Percentiles rank a stretch among this genome's conserved stretches.
These are phyloP conservation scores for Alethe castanea DNA, from an alignment of 2,113 vertebrate species.

Conservation along the genomic window DNA sequence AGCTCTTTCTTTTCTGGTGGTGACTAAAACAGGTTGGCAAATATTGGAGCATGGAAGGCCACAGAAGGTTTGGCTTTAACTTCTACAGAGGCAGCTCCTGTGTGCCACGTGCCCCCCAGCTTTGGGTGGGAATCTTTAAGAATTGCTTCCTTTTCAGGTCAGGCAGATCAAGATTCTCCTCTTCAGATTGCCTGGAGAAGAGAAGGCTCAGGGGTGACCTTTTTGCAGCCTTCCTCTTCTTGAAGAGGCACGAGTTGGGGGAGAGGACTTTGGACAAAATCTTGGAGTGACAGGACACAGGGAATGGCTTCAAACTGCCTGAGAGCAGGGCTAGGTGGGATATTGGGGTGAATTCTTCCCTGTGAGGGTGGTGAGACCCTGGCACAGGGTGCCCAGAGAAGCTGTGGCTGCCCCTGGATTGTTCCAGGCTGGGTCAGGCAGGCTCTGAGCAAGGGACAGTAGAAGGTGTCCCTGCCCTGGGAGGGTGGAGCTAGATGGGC, in stretches of 20 bases:
- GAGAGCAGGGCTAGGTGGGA: too few relatives aligned
- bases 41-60: neutral
- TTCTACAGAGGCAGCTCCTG: neutral
- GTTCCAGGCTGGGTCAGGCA: accelerated
- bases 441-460: neutral
- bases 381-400: neutral
- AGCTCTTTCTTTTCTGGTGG: neutral
- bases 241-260: too few relatives aligned
- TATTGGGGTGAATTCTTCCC: neutral
- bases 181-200: neutral
- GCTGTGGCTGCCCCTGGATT: neutral
- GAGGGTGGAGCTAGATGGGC: neutral
- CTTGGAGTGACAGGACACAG: neutral
- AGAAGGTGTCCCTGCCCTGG: neutral
- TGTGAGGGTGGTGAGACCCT: neutral
- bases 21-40: neutral
- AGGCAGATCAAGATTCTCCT: neutral
- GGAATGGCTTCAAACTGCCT: neutral
- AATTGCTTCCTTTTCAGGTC: neutral
- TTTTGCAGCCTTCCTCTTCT: too few relatives aligned
- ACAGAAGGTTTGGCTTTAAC: neutral
- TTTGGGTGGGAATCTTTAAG: neutral
- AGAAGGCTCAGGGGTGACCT: neutral
- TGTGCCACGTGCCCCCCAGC: neutral
- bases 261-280: neutral